Evolutionary conservation across 2,113 vertebrate species (phyloP), one percentile per base, ranked within the genome.

Genomic region (Atlantisia rogersi): DNA sequence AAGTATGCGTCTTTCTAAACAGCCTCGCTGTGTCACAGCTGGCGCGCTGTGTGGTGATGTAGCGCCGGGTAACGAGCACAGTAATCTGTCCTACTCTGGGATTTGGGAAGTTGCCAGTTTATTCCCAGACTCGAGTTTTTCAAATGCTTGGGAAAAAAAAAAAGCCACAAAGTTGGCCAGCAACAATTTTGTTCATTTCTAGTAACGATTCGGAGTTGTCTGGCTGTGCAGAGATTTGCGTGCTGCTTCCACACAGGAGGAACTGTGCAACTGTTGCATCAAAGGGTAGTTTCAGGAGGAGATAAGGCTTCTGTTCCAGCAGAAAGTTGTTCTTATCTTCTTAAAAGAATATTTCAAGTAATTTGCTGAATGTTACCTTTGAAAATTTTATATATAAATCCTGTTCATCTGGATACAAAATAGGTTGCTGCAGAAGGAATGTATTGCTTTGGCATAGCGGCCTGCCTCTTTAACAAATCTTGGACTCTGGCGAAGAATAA

Each of bases 91-190:
- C 73, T 95, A 4, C 60, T 69, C 52, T 82, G 92, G 82, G 67
- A 67, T 55, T 89, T 83, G 82, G 63, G 37, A 78, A 59, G 16
- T 73, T 92, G 46, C 90, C 56, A 84, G 42, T 77, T 80, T 58
- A 44, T 63, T 84, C 60, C 44, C 80, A 70, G 40, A 37, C 26
- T 91, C 19, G 53, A 65, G 20, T 64, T 85, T 94, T 95, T 84
- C n/a, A 13, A 10, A 15, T 89, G 46, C 58, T 79, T 94, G 53
- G 13, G 5, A 40, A 40, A 31, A 82, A 82, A 96, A 83, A 82
- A 96, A 88, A 85, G 52, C 35, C 70, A 58, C n/a, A 60, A 22
- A 80, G 29, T 92, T 92, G 70, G 56, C 55, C 93, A 91, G 42
- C n/a, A 69, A 32, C 60, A 26, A 37, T 82, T 88, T 93, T 7